A percentile compares a stretch with the other conserved stretches of the same genome.
Conservation (phyloP, 2,113 vertebrate species). For the Bucco capensis region DNA sequence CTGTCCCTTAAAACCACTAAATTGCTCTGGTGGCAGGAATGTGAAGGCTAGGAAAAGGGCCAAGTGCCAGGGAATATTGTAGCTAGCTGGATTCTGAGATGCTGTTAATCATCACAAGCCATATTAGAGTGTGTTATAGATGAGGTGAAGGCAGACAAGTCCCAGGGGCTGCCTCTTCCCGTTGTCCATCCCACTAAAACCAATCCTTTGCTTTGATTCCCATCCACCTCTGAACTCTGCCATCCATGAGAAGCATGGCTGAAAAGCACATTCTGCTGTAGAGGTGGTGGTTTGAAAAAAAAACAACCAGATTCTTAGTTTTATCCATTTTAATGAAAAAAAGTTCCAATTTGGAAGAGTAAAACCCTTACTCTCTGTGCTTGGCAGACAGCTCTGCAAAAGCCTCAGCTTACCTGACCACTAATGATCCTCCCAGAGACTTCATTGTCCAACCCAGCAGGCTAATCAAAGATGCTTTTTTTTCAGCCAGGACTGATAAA, state of each 20-base stretch:
- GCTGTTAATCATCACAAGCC: neutral
- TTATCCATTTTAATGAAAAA: neutral
- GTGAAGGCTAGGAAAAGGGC: neutral
- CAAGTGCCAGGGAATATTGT: neutral
- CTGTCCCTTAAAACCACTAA: neutral
- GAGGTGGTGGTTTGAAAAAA: neutral
- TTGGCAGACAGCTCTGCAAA: neutral
- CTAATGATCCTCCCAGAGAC: neutral
- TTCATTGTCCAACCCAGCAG: neutral
- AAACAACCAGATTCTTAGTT: neutral
- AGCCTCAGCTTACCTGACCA: neutral
- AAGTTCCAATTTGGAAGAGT: neutral
- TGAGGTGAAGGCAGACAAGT: neutral
- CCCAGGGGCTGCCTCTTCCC: neutral
- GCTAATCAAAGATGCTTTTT: conserved; percentile 15
- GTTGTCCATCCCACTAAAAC: neutral
- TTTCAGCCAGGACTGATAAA: neutral
- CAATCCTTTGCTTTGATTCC: neutral
- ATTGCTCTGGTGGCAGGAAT: neutral
- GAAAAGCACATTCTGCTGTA: neutral
- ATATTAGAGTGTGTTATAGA: neutral
- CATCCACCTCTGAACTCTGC: neutral
- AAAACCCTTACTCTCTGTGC: neutral
- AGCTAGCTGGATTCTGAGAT: neutral
- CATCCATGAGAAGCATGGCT: neutral